Evolutionary conservation across 2,797 vertebrate species (phyloP).

Genomic region (Macropodus opercularis): DNA sequence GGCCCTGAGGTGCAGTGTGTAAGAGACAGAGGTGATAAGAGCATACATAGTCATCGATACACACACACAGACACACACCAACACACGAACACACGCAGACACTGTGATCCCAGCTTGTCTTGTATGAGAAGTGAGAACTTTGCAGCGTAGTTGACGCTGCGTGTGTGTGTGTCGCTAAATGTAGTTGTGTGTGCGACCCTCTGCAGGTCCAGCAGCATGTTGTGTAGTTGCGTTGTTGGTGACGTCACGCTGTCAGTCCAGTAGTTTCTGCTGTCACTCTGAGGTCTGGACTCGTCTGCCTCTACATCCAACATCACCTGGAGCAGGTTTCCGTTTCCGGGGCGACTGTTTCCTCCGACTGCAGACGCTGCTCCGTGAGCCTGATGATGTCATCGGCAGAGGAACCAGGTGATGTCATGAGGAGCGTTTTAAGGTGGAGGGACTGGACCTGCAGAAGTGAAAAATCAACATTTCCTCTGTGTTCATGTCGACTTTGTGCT

Average conservation of each 20-base stretch:
- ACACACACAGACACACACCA: slow-evolving; percentile 19
- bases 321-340: too few relatives aligned
- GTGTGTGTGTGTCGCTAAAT: slow-evolving; percentile 6
- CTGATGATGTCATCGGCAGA: background rate
- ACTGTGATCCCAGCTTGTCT: slow-evolving; percentile 62
- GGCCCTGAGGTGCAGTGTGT: slow-evolving; percentile 66
- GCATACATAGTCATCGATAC: slow-evolving; percentile 48
- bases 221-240: background rate
- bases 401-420: too few relatives aligned
- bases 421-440: too few relatives aligned
- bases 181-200: slow-evolving; percentile 22
- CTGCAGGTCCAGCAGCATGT: slow-evolving; percentile 1
- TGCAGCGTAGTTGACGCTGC: slow-evolving; percentile 29
- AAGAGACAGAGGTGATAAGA: slow-evolving; percentile 71
- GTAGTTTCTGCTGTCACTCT: too few relatives aligned
- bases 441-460: too few relatives aligned
- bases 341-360: too few relatives aligned
- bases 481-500: background rate
- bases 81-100: slow-evolving; percentile 50
- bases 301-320: too few relatives aligned
- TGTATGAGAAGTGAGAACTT: slow-evolving; percentile 57
- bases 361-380: too few relatives aligned
- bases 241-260: too few relatives aligned
- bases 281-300: too few relatives aligned
- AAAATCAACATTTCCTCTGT: too few relatives aligned